A percentile compares a stretch with the other conserved stretches of the same genome.
Evolutionary conservation across 2,113 vertebrate species (phyloP).

Genomic region (Paradoxurus hermaphroditus): DNA sequence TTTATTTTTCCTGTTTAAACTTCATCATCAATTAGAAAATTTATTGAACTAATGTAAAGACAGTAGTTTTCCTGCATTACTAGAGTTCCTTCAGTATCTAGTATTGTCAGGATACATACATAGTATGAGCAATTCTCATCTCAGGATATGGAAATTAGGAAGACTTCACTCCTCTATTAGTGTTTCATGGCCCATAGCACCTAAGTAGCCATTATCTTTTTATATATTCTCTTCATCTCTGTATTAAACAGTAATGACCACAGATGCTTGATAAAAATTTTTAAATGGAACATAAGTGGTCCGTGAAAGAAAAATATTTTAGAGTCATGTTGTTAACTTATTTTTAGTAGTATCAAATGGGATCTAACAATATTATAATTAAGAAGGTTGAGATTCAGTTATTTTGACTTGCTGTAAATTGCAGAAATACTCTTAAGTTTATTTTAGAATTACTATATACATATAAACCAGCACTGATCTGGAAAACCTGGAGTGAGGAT

Average conservation of each 20-base stretch:
- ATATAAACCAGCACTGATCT: background rate
- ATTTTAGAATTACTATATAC: background rate
- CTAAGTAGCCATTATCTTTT: background rate
- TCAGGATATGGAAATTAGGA: background rate
- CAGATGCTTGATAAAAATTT: background rate
- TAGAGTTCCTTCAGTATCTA: background rate
- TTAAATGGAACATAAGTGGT: background rate
- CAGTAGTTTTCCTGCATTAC: background rate
- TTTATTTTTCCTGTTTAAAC: background rate
- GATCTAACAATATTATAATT: background rate
- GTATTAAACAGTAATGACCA: background rate
- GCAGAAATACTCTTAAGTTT: background rate
- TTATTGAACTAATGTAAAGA: background rate
- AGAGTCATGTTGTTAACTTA: background rate
- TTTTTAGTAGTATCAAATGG: background rate
- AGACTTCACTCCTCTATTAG: background rate
- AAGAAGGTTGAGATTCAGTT: background rate
- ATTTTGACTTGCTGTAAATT: conserved; percentile 16
- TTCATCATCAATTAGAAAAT: background rate
- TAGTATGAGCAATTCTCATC: background rate
- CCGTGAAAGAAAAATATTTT: background rate
- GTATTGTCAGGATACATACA: background rate
- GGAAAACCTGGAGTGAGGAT: background rate
- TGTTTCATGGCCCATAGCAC: background rate
- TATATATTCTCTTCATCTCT: background rate